These are phyloP conservation scores for Sebastes itinus DNA, from an alignment of 2,797 vertebrate genomes.

Conservation along the genomic window DNA sequence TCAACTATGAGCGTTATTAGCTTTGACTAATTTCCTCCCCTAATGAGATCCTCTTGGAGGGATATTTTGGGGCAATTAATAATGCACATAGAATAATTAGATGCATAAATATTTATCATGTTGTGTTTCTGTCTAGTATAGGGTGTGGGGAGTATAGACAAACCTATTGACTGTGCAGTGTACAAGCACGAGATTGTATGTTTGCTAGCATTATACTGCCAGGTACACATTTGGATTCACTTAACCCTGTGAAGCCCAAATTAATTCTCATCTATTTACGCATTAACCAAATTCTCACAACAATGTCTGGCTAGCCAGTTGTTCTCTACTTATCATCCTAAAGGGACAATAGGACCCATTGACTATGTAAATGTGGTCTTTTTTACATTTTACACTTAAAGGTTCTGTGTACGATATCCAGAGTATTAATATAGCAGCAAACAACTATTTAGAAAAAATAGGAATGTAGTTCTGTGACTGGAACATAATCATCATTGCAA, in stretches of 20 bases:
- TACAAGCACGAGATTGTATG: neutral
- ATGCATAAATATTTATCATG: constrained; percentile 82
- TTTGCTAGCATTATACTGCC: neutral
- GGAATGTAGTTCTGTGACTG: no score
- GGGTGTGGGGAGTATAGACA: constrained; percentile 26
- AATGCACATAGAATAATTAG: constrained; percentile 84
- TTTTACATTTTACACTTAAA: neutral
- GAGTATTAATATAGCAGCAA: neutral
- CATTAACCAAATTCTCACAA: neutral
- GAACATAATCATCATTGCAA: no score
- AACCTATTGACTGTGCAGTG: constrained; percentile 23
- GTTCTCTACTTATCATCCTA: neutral
- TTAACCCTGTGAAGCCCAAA: neutral
- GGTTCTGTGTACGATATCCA: neutral
- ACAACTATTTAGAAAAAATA: neutral
- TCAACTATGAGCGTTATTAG: constrained; percentile 80
- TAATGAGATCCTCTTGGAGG: constrained; percentile 83
- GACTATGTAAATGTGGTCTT: neutral
- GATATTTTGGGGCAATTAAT: constrained; percentile 83
- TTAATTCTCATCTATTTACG: neutral
- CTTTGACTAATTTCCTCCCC: constrained; percentile 83
- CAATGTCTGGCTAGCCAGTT: neutral
- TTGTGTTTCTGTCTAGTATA: constrained; percentile 64
- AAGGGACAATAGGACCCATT: neutral
- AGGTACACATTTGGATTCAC: neutral